A percentile compares a stretch with the other conserved stretches of the same genome.
Conservation (phyloP, 2,113 vertebrate species). For the Ginglymostoma cirratum region DNA sequence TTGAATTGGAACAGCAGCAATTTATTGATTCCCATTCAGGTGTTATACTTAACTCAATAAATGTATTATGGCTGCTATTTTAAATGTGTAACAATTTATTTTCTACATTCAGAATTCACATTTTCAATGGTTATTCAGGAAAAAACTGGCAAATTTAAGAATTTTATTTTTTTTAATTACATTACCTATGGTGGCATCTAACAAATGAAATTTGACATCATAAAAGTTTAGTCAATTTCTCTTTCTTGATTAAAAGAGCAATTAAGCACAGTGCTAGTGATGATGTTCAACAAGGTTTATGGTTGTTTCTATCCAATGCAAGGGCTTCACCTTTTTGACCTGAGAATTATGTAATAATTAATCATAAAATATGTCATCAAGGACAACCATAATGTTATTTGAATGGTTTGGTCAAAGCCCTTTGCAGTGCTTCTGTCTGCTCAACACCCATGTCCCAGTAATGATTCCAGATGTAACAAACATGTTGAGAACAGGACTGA, state of each 20-base stretch:
- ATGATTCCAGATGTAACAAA: too few relatives aligned
- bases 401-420: background rate
- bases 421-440: background rate
- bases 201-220: background rate
- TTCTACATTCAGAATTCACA: background rate
- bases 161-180: background rate
- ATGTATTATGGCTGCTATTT: background rate
- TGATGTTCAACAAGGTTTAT: background rate
- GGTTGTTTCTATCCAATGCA: background rate
- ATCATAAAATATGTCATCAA: background rate
- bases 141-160: background rate
- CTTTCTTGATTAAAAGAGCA: background rate
- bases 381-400: background rate
- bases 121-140: background rate
- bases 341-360: background rate
- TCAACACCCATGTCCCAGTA: background rate
- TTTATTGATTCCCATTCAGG: background rate
- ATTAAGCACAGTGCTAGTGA: background rate
- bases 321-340: background rate
- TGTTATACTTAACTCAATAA: background rate
- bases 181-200: background rate
- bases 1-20: background rate
- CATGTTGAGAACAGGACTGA: too few relatives aligned
- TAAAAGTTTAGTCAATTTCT: background rate
- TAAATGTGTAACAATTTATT: background rate